phyloP scores from a whole-genome alignment of 2,888 invertebrate species.

The Agrotis segetum region DNA sequence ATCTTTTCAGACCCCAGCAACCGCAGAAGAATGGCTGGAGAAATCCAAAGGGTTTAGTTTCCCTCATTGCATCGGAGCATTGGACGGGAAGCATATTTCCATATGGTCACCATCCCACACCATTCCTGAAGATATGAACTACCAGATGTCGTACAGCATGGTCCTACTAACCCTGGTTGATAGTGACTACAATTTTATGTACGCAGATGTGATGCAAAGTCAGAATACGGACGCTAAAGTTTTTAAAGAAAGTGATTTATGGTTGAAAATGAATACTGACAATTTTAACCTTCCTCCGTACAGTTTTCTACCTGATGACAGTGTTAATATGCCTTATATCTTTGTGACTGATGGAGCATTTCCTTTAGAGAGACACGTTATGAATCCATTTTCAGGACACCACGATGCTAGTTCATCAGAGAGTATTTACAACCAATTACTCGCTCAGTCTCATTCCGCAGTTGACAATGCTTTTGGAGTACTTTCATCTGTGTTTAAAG shows the following conservation, averaged over 20 bases:
- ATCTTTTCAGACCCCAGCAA: conserved; percentile 39
- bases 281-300: conserved; percentile 33
- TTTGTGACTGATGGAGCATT: conserved; percentile 31
- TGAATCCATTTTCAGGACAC: conserved; percentile 29
- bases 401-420: conserved; percentile 1
- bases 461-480: conserved; percentile 49
- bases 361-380: conserved; percentile 29
- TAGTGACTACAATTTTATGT: conserved; percentile 36
- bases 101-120: conserved; percentile 40
- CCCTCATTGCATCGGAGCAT: conserved; percentile 46
- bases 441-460: conserved; percentile 30
- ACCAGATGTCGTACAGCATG: conserved; percentile 46
- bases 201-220: conserved; percentile 31
- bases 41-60: conserved; percentile 37
- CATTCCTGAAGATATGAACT: conserved; percentile 41
- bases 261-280: conserved; percentile 39
- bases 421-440: conserved; percentile 31
- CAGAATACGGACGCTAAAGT: conserved; percentile 38
- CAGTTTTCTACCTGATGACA: conserved; percentile 15
- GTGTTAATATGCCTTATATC: conserved; percentile 25
- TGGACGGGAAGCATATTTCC: conserved; percentile 45
- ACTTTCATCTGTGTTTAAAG: conserved; percentile 39
- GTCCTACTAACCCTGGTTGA: conserved; percentile 27
- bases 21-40: conserved; percentile 39
- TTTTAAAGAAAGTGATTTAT: conserved; percentile 40